Evolutionary conservation across 1,140 invertebrate genomes (phyloP).

Genomic region (Panagrolaimus sp.): DNA sequence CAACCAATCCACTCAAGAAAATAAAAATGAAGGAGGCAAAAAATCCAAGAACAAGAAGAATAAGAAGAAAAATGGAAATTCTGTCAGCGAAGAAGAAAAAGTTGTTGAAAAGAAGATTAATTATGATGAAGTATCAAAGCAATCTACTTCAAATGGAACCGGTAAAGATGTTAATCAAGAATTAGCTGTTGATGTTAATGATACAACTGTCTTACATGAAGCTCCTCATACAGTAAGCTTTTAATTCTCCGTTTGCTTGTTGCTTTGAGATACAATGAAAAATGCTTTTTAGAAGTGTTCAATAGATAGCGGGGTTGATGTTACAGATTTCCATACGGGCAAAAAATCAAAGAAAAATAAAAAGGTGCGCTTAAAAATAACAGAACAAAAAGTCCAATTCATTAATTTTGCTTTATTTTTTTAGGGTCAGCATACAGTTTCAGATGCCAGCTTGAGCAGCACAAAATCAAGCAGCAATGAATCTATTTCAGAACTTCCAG

Average conservation of each 20-base stretch:
- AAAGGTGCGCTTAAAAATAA: not conserved
- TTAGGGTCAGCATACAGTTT: conserved; percentile 9
- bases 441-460: conserved; percentile 10
- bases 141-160: conserved; percentile 4
- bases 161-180: conserved; percentile 1
- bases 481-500: conserved; percentile 6
- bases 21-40: too few relatives aligned
- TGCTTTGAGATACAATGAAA: not conserved
- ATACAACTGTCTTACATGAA: not conserved
- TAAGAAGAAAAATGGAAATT: not conserved
- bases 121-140: not conserved
- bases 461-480: conserved; percentile 10
- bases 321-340: not conserved
- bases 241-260: not conserved
- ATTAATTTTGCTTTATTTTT: not conserved
- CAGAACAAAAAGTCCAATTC: not conserved
- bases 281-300: conserved; percentile 5
- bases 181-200: conserved; percentile 8
- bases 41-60: not conserved
- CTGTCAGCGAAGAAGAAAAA: not conserved
- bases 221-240: conserved; percentile 8
- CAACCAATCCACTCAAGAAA: too few relatives aligned
- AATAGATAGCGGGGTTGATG: not conserved
- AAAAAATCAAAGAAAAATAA: conserved; percentile 1
- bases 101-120: conserved; percentile 6